Conservation (phyloP, 2,113 vertebrate genomes). For the Chlamydotis undulata region DNA sequence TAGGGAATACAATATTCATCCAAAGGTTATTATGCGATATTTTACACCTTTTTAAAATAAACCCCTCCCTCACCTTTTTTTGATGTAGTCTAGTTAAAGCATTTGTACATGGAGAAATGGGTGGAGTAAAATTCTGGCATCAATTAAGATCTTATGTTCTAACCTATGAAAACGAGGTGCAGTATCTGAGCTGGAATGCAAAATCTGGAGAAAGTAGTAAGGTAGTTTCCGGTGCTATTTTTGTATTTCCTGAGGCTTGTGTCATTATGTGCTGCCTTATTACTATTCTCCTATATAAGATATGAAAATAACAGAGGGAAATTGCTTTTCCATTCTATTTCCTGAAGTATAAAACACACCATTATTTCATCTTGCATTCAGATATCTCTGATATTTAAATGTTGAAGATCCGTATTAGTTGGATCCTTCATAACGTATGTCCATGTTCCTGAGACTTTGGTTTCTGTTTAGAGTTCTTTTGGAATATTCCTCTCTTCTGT, state of each 20-base stretch:
- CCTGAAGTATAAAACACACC: slow-evolving; percentile 36
- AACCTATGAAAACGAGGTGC: slow-evolving; percentile 26
- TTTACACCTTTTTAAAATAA: slow-evolving; percentile 3
- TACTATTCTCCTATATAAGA: slow-evolving; percentile 35
- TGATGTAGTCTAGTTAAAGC: not conserved
- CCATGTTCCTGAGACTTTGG: not conserved
- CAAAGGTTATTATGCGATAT: not conserved
- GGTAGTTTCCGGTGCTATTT: slow-evolving; percentile 41
- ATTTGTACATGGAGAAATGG: not conserved
- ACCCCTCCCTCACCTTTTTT: not conserved
- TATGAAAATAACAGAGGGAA: slow-evolving; percentile 54
- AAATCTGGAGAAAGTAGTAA: slow-evolving; percentile 31
- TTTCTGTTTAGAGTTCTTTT: not conserved
- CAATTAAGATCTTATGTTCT: not conserved
- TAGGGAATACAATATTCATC: not conserved
- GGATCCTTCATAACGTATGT: not conserved
- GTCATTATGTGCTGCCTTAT: slow-evolving; percentile 15
- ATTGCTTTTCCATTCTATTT: slow-evolving; percentile 53
- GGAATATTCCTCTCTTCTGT: not conserved
- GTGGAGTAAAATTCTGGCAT: not conserved
- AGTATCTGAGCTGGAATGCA: slow-evolving; percentile 57
- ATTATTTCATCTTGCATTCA: slow-evolving; percentile 44
- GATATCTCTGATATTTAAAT: slow-evolving; percentile 19
- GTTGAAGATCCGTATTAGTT: not conserved
- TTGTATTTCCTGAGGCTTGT: slow-evolving; percentile 43